phyloP scores from a whole-genome alignment of 2,113 vertebrate genomes.

The Phrynosoma platyrhinos region DNA sequence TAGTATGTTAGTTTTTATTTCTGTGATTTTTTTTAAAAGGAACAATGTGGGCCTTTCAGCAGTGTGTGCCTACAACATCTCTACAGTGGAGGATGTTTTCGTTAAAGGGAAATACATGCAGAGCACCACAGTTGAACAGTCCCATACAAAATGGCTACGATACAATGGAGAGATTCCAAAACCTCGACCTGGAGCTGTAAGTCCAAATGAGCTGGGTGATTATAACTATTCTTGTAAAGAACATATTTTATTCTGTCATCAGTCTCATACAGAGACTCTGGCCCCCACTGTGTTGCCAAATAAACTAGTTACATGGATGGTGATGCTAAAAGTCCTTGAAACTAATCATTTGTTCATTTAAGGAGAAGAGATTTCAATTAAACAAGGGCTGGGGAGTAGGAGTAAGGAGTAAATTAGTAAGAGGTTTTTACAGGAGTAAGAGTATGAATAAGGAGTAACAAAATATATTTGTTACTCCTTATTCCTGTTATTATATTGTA shows the following conservation, averaged over 20 bases:
- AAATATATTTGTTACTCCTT: too few species aligned
- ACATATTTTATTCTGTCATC: background rate
- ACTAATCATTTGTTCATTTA: too few species aligned
- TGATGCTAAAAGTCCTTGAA: too few species aligned
- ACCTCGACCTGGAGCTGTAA: conserved; percentile 93
- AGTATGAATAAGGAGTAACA: too few species aligned
- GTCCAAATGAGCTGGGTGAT: conserved; percentile 54
- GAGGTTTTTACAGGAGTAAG: too few species aligned
- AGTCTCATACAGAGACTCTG: background rate
- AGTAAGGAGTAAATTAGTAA: too few species aligned
- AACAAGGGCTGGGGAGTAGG: too few species aligned
- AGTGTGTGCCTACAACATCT: conserved; percentile 91
- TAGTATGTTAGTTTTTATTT: background rate
- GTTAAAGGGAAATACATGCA: conserved; percentile 96
- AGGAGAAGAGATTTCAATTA: too few species aligned
- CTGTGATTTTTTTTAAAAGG: conserved; percentile 70
- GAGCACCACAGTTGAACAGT: conserved; percentile 93
- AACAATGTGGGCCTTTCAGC: conserved; percentile 94
- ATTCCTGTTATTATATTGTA: too few species aligned
- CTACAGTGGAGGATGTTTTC: conserved; percentile 89
- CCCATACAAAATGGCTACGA: conserved; percentile 95
- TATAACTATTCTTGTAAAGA: background rate
- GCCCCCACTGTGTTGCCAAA: background rate
- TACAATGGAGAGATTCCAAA: conserved; percentile 88
- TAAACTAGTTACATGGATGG: too few species aligned